Evolutionary conservation across 1,140 invertebrate genomes (phyloP).

Genomic region (Scaptomyza pallida): DNA sequence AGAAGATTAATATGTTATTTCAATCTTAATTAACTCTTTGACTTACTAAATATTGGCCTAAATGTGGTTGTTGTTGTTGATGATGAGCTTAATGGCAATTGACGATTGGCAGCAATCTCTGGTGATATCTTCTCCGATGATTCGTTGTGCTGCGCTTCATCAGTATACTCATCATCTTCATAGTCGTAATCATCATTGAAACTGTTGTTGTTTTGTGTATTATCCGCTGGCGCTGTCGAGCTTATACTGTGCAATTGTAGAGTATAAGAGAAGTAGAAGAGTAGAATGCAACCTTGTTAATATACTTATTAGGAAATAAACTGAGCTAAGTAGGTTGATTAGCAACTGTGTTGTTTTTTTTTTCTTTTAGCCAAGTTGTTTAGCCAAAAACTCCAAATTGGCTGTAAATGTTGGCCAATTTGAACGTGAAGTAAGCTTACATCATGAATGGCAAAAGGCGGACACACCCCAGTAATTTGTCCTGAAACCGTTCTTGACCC

Average conservation of each 20-base stretch:
- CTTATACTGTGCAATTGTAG: slow-evolving; percentile 57
- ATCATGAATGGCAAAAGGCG: slow-evolving; percentile 34
- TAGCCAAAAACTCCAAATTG: slow-evolving; percentile 40
- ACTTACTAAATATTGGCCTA: slow-evolving; percentile 72
- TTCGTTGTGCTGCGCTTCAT: slow-evolving; percentile 25
- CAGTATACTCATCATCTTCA: slow-evolving; percentile 61
- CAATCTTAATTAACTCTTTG: background rate
- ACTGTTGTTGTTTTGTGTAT: slow-evolving; percentile 38
- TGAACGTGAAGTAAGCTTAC: slow-evolving; percentile 48
- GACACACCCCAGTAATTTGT: slow-evolving; percentile 74
- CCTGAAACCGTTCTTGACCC: slow-evolving; percentile 73
- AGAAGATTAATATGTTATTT: background rate
- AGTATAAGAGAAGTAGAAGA: slow-evolving; percentile 7
- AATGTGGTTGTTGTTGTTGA: slow-evolving; percentile 68
- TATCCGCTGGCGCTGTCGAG: slow-evolving; percentile 58
- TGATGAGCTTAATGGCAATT: slow-evolving; percentile 49
- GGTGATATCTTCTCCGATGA: slow-evolving; percentile 15
- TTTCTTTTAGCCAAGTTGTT: slow-evolving; percentile 47
- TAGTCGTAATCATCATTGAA: slow-evolving; percentile 44
- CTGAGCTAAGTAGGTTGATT: slow-evolving; percentile 16
- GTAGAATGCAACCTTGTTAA: slow-evolving; percentile 21
- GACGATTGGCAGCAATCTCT: slow-evolving; percentile 58
- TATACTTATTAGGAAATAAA: slow-evolving; percentile 39
- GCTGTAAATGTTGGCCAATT: slow-evolving; percentile 39
- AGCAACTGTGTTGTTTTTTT: slow-evolving; percentile 12